Conservation (phyloP, 2,888 invertebrate genomes). For the Pandemis heparana region DNA sequence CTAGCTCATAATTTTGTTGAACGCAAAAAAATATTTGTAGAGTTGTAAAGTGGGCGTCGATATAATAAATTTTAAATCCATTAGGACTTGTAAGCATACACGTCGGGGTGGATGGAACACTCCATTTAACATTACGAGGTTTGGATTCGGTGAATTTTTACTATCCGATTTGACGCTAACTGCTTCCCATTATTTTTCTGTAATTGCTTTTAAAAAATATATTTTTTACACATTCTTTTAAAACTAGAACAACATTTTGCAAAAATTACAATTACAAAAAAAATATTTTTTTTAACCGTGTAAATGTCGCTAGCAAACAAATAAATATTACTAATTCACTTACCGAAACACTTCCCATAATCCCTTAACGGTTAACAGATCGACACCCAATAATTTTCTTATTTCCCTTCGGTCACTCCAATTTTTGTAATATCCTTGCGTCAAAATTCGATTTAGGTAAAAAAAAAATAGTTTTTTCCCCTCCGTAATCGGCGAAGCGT, state of each 20-base stretch:
- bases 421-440: conserved; percentile 73
- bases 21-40: conserved; percentile 43
- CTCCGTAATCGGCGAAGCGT: conserved; percentile 66
- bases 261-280: not conserved
- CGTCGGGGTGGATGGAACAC: conserved; percentile 73
- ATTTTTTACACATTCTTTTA: not conserved
- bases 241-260: not conserved
- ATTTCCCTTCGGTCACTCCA: conserved; percentile 75
- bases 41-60: conserved; percentile 72
- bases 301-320: not conserved
- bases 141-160: conserved; percentile 82
- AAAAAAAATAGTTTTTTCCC: conserved; percentile 66
- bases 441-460: conserved; percentile 79
- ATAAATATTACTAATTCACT: conserved; percentile 53
- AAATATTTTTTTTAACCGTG: not conserved
- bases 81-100: conserved; percentile 78
- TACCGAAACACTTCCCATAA: conserved; percentile 58
- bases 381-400: conserved; percentile 74
- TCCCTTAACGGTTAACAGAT: conserved; percentile 71
- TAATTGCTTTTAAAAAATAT: conserved; percentile 14
- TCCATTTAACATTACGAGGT: conserved; percentile 85
- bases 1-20: conserved; percentile 9
- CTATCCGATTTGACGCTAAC: conserved; percentile 64
- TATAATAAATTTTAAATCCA: conserved; percentile 85
- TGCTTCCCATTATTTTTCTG: conserved; percentile 45